phyloP scores from a whole-genome alignment of 1,140 invertebrate species.

The Halictus rubicundus region DNA sequence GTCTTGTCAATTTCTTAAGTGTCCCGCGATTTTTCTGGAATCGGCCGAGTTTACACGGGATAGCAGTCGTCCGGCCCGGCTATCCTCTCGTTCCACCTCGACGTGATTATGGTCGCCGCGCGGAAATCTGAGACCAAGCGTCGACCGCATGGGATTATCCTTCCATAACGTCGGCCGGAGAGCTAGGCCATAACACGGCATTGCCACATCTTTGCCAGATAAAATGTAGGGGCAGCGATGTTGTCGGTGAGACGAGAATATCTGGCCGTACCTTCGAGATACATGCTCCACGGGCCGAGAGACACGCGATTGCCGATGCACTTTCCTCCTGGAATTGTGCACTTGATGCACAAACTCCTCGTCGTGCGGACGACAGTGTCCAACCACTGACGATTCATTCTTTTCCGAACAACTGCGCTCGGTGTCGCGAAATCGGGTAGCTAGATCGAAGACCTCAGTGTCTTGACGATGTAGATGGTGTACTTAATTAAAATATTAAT shows the following conservation, averaged over 20 bases:
- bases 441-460: too few species aligned
- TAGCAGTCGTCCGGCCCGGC: not conserved
- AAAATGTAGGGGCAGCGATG: constrained; percentile 32
- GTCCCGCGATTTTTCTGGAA: not conserved
- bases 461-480: too few species aligned
- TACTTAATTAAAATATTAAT: too few species aligned
- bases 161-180: constrained; percentile 53
- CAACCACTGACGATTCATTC: too few species aligned
- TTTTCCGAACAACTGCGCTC: too few species aligned
- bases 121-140: constrained; percentile 40
- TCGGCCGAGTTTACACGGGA: not conserved
- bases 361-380: too few species aligned
- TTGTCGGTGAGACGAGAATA: constrained; percentile 35
- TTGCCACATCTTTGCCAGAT: constrained; percentile 37
- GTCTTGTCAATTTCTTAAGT: constrained; percentile 2
- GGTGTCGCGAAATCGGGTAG: too few species aligned
- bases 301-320: constrained; percentile 5
- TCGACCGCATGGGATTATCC: constrained; percentile 64
- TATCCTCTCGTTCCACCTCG: not conserved
- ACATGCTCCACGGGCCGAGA: constrained; percentile 3
- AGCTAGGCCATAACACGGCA: constrained; percentile 36
- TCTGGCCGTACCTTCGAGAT: not conserved
- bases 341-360: too few species aligned
- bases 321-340: too few species aligned
- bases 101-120: constrained; percentile 35